A percentile compares a stretch with the other conserved stretches of the same genome.
phyloP scores from a whole-genome alignment of 1,140 invertebrate genomes.

The Drosophila varians region DNA sequence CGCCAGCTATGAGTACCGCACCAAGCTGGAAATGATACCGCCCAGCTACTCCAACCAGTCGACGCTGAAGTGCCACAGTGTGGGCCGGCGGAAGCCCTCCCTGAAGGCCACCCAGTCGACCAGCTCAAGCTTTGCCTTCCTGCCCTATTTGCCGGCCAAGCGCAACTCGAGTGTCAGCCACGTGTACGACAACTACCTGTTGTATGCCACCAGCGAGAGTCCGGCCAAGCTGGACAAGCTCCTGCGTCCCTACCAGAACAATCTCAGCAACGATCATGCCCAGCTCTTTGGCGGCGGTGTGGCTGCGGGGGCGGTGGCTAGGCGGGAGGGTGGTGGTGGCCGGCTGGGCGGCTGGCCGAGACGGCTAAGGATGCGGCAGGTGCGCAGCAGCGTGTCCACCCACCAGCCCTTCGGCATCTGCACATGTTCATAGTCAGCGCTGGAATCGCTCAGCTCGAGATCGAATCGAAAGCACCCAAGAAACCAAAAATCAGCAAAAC shows the following conservation, averaged over 20 bases:
- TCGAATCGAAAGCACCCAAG: conserved; percentile 3
- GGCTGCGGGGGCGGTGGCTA: conserved; percentile 6
- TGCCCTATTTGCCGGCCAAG: conserved; percentile 77
- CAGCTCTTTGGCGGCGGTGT: conserved; percentile 60
- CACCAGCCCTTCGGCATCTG: conserved; percentile 81
- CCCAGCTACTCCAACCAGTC: conserved; percentile 79
- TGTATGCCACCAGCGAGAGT: conserved; percentile 58
- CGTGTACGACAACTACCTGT: conserved; percentile 78
- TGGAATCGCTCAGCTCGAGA: conserved; percentile 29
- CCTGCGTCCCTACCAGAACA: conserved; percentile 67
- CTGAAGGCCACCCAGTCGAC: conserved; percentile 76
- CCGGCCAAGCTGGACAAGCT: conserved; percentile 25
- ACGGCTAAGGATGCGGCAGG: conserved; percentile 62
- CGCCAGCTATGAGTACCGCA: conserved; percentile 69
- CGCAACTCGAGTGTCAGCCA: conserved; percentile 79
- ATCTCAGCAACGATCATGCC: conserved; percentile 72
- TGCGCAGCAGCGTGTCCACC: conserved; percentile 76
- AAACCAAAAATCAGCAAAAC: conserved; percentile 42
- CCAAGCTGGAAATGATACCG: conserved; percentile 73
- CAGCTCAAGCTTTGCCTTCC: conserved; percentile 76
- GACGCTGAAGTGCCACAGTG: conserved; percentile 58
- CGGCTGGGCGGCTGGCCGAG: conserved; percentile 60
- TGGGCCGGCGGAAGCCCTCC: conserved; percentile 49
- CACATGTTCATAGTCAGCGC: conserved; percentile 83
- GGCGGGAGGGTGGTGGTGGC: conserved; percentile 1